Base-by-base conservation (phyloP, 2,797 vertebrate genomes). In the Picus viridis region DNA sequence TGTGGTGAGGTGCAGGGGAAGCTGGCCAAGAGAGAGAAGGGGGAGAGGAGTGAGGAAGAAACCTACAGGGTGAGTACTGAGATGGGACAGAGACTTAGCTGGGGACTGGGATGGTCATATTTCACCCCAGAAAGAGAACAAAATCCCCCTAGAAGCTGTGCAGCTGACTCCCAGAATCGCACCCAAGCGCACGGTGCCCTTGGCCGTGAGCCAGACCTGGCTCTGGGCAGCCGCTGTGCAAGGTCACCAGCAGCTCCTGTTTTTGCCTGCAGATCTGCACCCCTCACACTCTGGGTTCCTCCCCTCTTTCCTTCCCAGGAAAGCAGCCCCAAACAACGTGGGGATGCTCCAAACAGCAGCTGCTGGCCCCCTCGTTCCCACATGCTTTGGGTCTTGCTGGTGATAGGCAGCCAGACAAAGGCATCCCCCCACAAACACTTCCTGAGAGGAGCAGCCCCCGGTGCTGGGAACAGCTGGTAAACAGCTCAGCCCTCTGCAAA, bases 231-330 rank as follows among this genome's bases (percentile, higher is more conserved):
- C 43, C 0, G 2, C 61, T 76, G n/a, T 43, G 47, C 95, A 95
- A 96, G 95, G 95, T 93, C 94, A 86, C 12, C 13, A n/a, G 7
- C 76, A 53, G 26, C 23, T 69, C 76, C 47, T 85, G 79, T 23
- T 90, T 69, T n/a, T 65, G 36, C 8, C 49, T 71, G 24, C 75
- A 59, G 43, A 92, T n/a, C 43, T 6, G 22, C 58, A 41, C 51
- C n/a, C 4, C 51, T 62, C 10, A 22, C 34, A 29, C 9, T 8
- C 11, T 49, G 45, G n/a, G 75, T 70, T 76, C 84, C 80, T 92
- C 86, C 91, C 57, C 5, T 53, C 0, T 53, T 59, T 74, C 76
- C 70, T 94, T 95, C 88, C 77, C 96, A 96, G 89, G 27, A 45
- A 20, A 47, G 85, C 87, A 91, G 57, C 47, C 77, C 83, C 83